Base-by-base conservation (phyloP, 2,113 vertebrate genomes). In the Microtus ochrogaster region DNA sequence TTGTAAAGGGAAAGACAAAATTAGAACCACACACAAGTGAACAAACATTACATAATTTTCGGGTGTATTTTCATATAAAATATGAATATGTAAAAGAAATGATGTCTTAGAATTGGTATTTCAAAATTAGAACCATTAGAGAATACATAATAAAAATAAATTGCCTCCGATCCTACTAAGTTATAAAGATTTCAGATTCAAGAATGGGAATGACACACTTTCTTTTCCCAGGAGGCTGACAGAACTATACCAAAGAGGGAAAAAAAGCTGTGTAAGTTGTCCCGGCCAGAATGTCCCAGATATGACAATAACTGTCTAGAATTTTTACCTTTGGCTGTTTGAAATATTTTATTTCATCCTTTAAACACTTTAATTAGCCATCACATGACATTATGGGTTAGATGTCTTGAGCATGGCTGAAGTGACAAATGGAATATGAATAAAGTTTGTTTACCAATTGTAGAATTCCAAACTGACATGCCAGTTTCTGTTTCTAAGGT, bases 161-260 rank as follows among this genome's bases (percentile, higher is more conserved):
- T 36, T 66, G 41, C 72, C 33, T 52, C 58, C 92, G 49, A 33
- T 77, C 93, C 39, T 30, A 83, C 41, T 49, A 89, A 30, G 3
- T 91, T 92, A 8, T 74, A 77, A 92, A 87, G 41, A 72, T 68
- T 96, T 93, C 83, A 76, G 96, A 92, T 94, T 97, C 95, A 94
- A 58, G 12, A 91, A 79, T 77, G 65, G 70, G 7, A 91, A 83
- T 81, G 58, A 36, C 39, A 58, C 61, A 61, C 87, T 96, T 95
- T 36, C 61, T 73, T 89, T 49, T 33, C n/a, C 28, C 10, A 85
- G 58, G 61, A 82, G 44, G n/a, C 10, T 90, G 96, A 92, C 77
- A 41, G 65, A 88, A 88, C 55, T 94, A 93, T 92, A 82, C 52
- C 22, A 26, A 6, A 24, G 11, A 74, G 47, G 3, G 10, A 47